Conservation (phyloP, 1,140 invertebrate genomes). For the Microplitis mediator region DNA sequence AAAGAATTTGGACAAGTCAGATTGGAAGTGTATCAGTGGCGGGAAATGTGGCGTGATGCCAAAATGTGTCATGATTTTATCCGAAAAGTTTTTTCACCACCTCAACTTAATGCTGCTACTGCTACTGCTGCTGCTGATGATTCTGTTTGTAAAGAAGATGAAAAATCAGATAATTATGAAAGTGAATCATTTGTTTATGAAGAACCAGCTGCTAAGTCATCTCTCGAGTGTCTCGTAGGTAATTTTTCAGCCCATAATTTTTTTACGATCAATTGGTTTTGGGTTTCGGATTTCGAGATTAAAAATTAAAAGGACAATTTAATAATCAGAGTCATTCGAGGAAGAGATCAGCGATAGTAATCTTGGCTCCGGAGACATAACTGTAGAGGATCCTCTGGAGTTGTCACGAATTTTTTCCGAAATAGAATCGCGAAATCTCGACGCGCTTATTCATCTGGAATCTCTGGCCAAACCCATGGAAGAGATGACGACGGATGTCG, state of each 20-base stretch:
- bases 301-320: background rate
- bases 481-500: conserved; percentile 61
- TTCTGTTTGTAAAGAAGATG: background rate
- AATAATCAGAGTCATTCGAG: conserved; percentile 53
- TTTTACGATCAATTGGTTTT: background rate
- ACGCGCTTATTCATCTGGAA: conserved; percentile 68
- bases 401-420: conserved; percentile 64
- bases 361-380: conserved; percentile 56
- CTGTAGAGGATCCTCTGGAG: conserved; percentile 66
- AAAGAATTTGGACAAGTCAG: conserved; percentile 58
- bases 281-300: too few relatives aligned
- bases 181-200: conserved; percentile 27
- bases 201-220: conserved; percentile 38
- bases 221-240: conserved; percentile 58
- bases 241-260: conserved; percentile 29
- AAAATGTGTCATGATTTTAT: conserved; percentile 72
- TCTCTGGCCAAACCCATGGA: conserved; percentile 65
- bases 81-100: conserved; percentile 63
- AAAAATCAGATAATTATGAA: background rate
- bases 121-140: too few relatives aligned
- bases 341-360: conserved; percentile 55
- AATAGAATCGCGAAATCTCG: conserved; percentile 70
- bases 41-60: conserved; percentile 67
- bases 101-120: background rate
- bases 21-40: conserved; percentile 66